phyloP scores from a whole-genome alignment of 1,140 invertebrate species.

The Mesaphorura yosii region DNA sequence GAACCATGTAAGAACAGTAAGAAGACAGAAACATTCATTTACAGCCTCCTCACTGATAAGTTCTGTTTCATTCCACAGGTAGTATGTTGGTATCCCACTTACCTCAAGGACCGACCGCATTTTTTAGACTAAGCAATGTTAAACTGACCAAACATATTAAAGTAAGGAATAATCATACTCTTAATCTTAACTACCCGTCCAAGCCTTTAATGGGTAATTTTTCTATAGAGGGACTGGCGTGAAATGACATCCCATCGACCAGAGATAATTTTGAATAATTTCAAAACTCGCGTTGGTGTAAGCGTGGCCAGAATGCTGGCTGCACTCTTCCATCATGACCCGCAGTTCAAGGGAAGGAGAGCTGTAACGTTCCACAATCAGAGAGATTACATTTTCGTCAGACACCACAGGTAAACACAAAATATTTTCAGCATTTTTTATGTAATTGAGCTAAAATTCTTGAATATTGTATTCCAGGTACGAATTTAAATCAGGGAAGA shows the following conservation, averaged over 20 bases:
- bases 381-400: conserved; percentile 96
- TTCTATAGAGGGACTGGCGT: conserved; percentile 51
- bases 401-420: conserved; percentile 73
- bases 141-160: conserved; percentile 65
- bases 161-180: conserved; percentile 22
- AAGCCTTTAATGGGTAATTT: conserved; percentile 8
- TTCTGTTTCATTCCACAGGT: conserved; percentile 48
- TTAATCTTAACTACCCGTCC: conserved; percentile 1
- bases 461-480: conserved; percentile 42
- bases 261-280: conserved; percentile 94
- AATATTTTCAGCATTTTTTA: conserved; percentile 1
- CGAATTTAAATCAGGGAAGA: conserved; percentile 74
- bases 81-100: conserved; percentile 84
- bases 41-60: not conserved
- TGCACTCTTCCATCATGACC: conserved; percentile 92
- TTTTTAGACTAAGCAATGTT: conserved; percentile 66
- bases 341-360: conserved; percentile 81
- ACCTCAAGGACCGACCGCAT: conserved; percentile 87
- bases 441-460: not conserved
- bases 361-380: conserved; percentile 98
- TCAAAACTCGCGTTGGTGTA: conserved; percentile 82
- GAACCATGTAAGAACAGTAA: conserved; percentile 60
- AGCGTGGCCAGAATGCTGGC: conserved; percentile 84
- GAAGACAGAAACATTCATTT: not conserved
- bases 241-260: conserved; percentile 75